Evolutionary conservation across 2,888 invertebrate genomes (phyloP).

Genomic region (Amblyjoppa fuscipennis): DNA sequence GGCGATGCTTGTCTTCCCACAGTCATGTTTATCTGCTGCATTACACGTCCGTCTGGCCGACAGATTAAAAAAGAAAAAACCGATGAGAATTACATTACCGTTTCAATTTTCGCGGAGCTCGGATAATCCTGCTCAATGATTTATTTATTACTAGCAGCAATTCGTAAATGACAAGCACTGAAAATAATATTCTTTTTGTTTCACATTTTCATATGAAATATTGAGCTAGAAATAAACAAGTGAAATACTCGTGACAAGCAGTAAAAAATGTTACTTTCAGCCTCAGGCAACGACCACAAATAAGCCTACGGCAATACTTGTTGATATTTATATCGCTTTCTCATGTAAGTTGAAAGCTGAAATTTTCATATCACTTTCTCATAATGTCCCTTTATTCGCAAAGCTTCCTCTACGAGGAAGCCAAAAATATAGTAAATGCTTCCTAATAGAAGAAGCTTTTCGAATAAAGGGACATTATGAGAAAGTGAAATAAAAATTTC

Average conservation of each 20-base stretch:
- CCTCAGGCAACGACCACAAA: background rate
- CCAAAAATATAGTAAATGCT: too few species aligned
- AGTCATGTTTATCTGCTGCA: conserved; percentile 81
- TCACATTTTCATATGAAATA: background rate
- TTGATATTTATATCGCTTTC: background rate
- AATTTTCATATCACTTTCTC: too few species aligned
- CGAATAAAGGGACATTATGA: too few species aligned
- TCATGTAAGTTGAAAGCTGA: too few species aligned
- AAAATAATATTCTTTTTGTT: background rate
- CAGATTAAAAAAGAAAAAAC: background rate
- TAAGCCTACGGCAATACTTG: background rate
- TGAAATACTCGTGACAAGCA: background rate
- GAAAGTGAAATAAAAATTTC: too few species aligned
- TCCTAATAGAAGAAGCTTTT: too few species aligned
- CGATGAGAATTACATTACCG: conserved; percentile 5
- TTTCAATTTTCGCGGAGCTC: background rate
- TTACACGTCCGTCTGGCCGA: conserved; percentile 82
- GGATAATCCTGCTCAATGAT: background rate
- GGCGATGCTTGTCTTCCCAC: conserved; percentile 82
- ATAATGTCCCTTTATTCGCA: too few species aligned
- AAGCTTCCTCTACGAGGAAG: too few species aligned
- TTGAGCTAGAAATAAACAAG: background rate
- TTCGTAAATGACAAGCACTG: background rate
- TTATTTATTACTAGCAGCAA: background rate
- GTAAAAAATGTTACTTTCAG: background rate